Conservation (phyloP, 1,140 invertebrate species). For the Uloborus diversus region DNA sequence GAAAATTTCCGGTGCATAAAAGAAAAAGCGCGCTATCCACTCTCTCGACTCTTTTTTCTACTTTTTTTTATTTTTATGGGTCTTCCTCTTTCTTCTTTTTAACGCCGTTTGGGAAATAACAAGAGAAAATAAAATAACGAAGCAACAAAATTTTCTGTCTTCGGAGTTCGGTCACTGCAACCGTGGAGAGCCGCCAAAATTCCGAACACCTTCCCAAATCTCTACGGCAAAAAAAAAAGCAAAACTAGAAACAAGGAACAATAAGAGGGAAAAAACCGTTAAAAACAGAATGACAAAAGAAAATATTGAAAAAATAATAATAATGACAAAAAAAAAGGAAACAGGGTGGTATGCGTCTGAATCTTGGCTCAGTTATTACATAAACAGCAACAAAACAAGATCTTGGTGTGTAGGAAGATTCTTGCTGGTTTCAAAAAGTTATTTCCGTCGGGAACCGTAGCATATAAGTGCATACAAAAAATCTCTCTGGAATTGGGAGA, state of each 20-base stretch:
- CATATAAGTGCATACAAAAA: not conserved
- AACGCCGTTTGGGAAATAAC: not conserved
- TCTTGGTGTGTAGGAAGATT: constrained; percentile 21
- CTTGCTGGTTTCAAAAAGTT: constrained; percentile 5
- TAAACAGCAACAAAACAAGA: constrained; percentile 30
- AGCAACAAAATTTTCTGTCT: too few species aligned
- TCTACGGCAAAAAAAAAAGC: constrained; percentile 6
- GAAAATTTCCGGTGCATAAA: constrained; percentile 50
- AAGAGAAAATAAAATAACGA: not conserved
- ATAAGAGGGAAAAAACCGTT: not conserved
- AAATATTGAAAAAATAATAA: not conserved
- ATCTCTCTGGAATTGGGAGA: not conserved
- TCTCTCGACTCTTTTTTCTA: constrained; percentile 14
- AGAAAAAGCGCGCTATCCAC: constrained; percentile 34
- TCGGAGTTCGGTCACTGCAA: not conserved
- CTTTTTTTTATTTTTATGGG: constrained; percentile 4
- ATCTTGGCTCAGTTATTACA: constrained; percentile 39
- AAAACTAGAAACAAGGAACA: constrained; percentile 1
- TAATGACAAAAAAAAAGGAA: not conserved
- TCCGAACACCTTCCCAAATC: constrained; percentile 30
- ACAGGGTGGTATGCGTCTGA: not conserved
- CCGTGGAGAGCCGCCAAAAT: constrained; percentile 18
- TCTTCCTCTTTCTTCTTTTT: not conserved
- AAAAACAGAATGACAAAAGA: constrained; percentile 7
- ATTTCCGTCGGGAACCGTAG: constrained; percentile 17